These are phyloP conservation scores for Himalopsyche phryganea DNA, from an alignment of 1,140 invertebrate genomes.

Conservation along the genomic window DNA sequence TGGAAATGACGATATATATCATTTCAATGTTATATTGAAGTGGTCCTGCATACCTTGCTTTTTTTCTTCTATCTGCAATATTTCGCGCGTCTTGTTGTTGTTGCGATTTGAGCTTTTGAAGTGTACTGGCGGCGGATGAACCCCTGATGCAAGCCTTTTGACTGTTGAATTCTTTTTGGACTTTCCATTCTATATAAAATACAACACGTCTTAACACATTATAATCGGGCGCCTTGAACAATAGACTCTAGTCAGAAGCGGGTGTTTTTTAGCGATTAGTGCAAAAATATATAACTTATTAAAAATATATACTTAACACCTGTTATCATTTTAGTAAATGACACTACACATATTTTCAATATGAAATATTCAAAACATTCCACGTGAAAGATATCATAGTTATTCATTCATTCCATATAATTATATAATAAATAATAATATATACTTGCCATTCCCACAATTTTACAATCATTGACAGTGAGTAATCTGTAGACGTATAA, in stretches of 20 bases:
- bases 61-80: constrained; percentile 1
- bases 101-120: constrained; percentile 2
- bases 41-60: too few relatives aligned
- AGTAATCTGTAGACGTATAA: background rate
- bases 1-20: too few relatives aligned
- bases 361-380: too few relatives aligned
- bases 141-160: background rate
- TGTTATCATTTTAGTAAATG: background rate
- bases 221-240: too few relatives aligned
- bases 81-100: background rate
- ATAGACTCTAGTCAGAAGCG: too few relatives aligned
- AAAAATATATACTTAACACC: background rate
- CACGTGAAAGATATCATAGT: too few relatives aligned
- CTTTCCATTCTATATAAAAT: constrained; percentile 10
- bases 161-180: constrained; percentile 7
- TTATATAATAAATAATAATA: too few relatives aligned
- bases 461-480: background rate
- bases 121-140: background rate
- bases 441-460: too few relatives aligned
- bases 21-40: too few relatives aligned
- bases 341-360: too few relatives aligned
- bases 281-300: background rate
- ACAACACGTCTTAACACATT: background rate
- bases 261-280: background rate
- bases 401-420: too few relatives aligned